These are phyloP conservation scores for Pimephales promelas DNA, from an alignment of 2,113 vertebrate species.

Conservation along the genomic window DNA sequence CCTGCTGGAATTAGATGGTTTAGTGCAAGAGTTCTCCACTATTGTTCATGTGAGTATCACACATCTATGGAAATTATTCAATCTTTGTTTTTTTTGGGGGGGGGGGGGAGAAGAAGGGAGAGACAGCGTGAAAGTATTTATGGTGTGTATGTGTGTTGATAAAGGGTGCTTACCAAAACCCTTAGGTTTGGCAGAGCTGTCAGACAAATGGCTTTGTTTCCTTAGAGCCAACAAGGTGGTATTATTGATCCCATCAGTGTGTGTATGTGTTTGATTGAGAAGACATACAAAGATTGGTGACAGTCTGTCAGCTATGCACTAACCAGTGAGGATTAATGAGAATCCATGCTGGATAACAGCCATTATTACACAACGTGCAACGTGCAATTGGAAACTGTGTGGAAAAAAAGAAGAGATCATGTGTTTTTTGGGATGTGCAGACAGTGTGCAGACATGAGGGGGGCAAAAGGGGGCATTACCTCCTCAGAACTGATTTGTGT, in stretches of 20 bases:
- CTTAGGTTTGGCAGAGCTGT: conserved; percentile 49
- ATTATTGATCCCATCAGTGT: conserved; percentile 59
- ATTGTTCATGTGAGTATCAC: conserved; percentile 88
- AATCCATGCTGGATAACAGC: conserved; percentile 45
- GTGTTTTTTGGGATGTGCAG: neutral
- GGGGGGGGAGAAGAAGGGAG: too few relatives aligned
- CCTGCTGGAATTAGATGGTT: conserved; percentile 84
- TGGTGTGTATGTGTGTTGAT: conserved; percentile 46
- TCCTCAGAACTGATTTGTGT: too few relatives aligned
- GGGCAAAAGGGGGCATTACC: too few relatives aligned
- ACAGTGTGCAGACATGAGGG: too few relatives aligned
- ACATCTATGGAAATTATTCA: neutral
- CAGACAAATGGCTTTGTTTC: conserved; percentile 54
- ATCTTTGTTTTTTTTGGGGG: conserved; percentile 11
- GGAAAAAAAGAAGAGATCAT: neutral
- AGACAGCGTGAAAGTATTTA: neutral
- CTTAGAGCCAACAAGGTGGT: conserved; percentile 54
- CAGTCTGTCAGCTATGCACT: conserved; percentile 55
- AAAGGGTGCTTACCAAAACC: conserved; percentile 51
- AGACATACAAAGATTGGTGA: conserved; percentile 56
- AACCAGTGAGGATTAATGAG: conserved; percentile 61
- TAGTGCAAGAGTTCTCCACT: conserved; percentile 90
- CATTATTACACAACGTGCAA: conserved; percentile 32
- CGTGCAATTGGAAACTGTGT: neutral
- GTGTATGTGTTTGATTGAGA: conserved; percentile 55